Evolutionary conservation across 2,797 vertebrate species (phyloP), one percentile per base, ranked within the genome.

Genomic region (Dermochelys coriacea): DNA sequence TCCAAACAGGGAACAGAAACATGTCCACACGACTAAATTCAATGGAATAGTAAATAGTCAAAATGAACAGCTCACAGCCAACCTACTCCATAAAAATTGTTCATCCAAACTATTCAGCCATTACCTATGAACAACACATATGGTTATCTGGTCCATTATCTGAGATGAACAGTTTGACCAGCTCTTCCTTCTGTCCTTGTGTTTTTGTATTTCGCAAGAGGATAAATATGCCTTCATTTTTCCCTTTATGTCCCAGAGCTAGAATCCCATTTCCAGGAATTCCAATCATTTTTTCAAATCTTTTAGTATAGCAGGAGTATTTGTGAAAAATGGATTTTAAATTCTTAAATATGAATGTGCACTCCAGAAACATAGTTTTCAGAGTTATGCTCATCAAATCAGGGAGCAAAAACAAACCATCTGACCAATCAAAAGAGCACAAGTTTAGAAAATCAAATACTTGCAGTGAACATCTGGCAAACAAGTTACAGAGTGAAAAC

Each of bases 11-110:
- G 41, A 84, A 41, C 9, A 52, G 18, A 88, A 86, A 52, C 4
- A 8, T 78, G 68, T 55, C 0, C 0, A 4, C 0, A 3, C 1
- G 3, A 49, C 74, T 77, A 77, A 68, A 71, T 71, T 71, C 64
- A 37, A 71, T 2, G 3, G 5, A 84, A 81, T 14, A 79, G 3
- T 49, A 37, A 0, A 0, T 5, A 77, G 41, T 49, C n/a, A 85
- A 37, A 79, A 1, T n/a, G 29, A 85, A 59, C 11, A 45, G 2
- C 29, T 79, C 45, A 61, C 68, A 82, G 27, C 6, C 21, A 34
- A 61, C 11, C 7, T 71, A 45, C 15, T 49, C 71, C 84, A 27
- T 41, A 84, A 77, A 6, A 71, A 16, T 23, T 55, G 18, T 71
- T 87, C 18, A 18, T 49, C 4, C 1, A 21, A 47, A 16, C 74